Conservation (phyloP, 2,888 invertebrate species). For the Caenorhabditis macrosperma region DNA sequence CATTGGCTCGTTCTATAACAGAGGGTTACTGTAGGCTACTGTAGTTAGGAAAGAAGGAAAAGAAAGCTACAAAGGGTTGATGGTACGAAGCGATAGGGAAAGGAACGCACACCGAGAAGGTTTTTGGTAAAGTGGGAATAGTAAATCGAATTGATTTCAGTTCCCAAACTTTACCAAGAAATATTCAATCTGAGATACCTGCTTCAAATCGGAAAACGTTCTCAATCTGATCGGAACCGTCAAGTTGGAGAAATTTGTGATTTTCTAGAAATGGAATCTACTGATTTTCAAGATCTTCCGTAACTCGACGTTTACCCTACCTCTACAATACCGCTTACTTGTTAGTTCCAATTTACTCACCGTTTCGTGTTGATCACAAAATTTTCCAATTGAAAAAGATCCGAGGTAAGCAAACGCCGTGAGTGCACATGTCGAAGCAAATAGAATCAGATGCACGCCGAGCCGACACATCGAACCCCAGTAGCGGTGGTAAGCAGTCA, state of each 20-base stretch:
- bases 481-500: slow-evolving; percentile 42
- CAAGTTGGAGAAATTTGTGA: background rate
- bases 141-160: no score
- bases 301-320: no score
- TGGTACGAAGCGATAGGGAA: no score
- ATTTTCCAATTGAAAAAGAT: slow-evolving; percentile 32
- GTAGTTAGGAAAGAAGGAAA: no score
- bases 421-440: slow-evolving; percentile 45
- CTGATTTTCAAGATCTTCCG: no score
- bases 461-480: slow-evolving; percentile 51
- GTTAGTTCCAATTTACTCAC: slow-evolving; percentile 14
- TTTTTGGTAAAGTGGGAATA: no score
- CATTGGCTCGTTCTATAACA: slow-evolving; percentile 41
- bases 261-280: background rate
- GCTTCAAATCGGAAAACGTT: background rate
- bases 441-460: slow-evolving; percentile 50
- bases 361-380: slow-evolving; percentile 38
- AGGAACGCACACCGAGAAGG: no score
- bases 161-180: no score
- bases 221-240: background rate
- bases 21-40: no score
- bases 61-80: no score
- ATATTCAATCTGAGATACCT: background rate
- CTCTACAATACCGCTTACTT: background rate
- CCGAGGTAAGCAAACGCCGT: slow-evolving; percentile 52